These are phyloP conservation scores for Actenoides hombroni DNA, from an alignment of 2,113 vertebrate genomes.

Conservation along the genomic window DNA sequence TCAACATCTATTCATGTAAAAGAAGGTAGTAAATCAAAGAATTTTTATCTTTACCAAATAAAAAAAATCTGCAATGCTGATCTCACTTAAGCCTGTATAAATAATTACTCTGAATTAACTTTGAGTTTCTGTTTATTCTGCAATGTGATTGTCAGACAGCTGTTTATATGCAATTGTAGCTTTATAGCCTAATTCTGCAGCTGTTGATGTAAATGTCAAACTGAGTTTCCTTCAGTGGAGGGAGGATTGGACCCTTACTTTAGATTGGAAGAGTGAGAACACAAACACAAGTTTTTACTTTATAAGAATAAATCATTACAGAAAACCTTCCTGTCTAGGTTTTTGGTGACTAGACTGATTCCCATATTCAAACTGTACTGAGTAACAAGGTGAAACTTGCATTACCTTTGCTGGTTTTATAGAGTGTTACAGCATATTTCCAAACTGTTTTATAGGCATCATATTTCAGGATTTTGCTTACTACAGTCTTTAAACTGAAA, in stretches of 20 bases:
- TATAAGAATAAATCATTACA: neutral
- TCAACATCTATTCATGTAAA: neutral
- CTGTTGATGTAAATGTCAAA: neutral
- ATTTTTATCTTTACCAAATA: neutral
- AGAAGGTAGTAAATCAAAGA: neutral
- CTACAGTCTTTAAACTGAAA: neutral
- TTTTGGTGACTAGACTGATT: neutral
- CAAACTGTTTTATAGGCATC: conserved; percentile 6
- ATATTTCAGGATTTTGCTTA: conserved; percentile 5
- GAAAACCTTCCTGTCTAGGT: neutral
- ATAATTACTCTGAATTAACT: conserved; percentile 32
- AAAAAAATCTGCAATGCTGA: neutral
- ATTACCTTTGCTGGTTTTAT: neutral
- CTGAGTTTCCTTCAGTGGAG: neutral
- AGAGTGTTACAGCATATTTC: conserved; percentile 24
- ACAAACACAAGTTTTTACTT: neutral
- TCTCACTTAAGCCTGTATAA: conserved; percentile 25
- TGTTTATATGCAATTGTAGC: neutral
- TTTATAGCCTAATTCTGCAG: neutral
- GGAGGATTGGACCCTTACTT: neutral
- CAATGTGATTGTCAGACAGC: neutral
- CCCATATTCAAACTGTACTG: neutral
- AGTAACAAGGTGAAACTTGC: neutral
- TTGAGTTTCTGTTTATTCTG: neutral
- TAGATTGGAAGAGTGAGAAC: neutral